Percentiles rank a stretch among this genome's conserved stretches.
Conservation (phyloP, 2,888 invertebrate genomes). For the Pelosia muscerda region DNA sequence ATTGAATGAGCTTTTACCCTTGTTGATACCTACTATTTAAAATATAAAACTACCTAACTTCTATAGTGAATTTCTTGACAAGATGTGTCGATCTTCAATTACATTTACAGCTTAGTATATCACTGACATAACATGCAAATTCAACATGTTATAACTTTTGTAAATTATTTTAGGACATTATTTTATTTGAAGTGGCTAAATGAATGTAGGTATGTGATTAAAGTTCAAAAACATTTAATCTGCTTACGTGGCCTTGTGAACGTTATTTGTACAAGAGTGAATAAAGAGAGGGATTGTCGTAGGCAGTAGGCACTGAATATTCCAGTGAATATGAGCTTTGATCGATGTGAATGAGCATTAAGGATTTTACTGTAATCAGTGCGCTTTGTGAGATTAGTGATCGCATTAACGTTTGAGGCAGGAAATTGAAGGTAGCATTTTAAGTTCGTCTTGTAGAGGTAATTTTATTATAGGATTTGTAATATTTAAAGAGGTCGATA, state of each 20-base stretch:
- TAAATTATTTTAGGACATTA: too few relatives aligned
- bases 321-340: background rate
- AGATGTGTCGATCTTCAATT: too few relatives aligned
- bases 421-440: background rate
- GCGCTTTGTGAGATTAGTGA: conserved; percentile 1
- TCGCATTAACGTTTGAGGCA: background rate
- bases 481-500: background rate
- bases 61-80: too few relatives aligned
- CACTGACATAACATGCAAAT: too few relatives aligned
- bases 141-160: too few relatives aligned
- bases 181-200: too few relatives aligned
- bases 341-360: background rate
- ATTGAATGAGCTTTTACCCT: background rate
- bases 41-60: too few relatives aligned
- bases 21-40: too few relatives aligned
- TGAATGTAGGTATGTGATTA: background rate
- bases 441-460: background rate
- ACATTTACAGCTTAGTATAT: too few relatives aligned
- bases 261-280: background rate
- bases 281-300: background rate
- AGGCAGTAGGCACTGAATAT: background rate
- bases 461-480: background rate
- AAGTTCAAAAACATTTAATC: background rate
- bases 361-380: background rate
- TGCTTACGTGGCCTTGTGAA: background rate